A percentile compares a stretch with the other conserved stretches of the same genome.
These are phyloP conservation scores for Lasioglossum morio DNA, from an alignment of 2,888 invertebrate species.

Conservation along the genomic window DNA sequence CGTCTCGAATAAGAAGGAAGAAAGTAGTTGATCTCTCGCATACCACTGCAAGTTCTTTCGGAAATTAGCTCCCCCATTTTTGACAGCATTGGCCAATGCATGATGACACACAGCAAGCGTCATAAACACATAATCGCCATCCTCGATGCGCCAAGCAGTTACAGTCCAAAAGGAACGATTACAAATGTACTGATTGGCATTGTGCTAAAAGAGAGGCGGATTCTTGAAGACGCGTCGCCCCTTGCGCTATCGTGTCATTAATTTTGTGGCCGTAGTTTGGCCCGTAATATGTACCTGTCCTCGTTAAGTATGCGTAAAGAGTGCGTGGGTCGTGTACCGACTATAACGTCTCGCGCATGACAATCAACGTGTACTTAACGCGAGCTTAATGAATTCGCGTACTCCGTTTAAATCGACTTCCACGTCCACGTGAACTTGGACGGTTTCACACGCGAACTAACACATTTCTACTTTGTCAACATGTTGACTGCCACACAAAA, in stretches of 20 bases:
- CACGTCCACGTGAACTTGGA: conserved; percentile 55
- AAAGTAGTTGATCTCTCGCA: too few relatives aligned
- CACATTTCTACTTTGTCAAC: not conserved
- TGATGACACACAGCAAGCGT: not conserved
- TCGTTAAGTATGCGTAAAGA: conserved; percentile 68
- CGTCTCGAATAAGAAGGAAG: too few relatives aligned
- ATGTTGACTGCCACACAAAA: not conserved
- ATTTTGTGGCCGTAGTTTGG: conserved; percentile 60
- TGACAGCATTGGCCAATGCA: too few relatives aligned
- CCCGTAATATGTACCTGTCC: conserved; percentile 65
- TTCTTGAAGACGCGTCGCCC: conserved; percentile 26
- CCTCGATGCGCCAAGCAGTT: not conserved
- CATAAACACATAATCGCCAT: not conserved
- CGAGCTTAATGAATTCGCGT: conserved; percentile 62
- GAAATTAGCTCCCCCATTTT: too few relatives aligned
- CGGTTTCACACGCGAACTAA: conserved; percentile 27
- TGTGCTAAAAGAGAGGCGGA: conserved; percentile 32
- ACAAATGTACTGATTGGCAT: conserved; percentile 23
- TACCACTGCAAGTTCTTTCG: too few relatives aligned
- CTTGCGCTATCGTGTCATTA: conserved; percentile 54
- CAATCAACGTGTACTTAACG: conserved; percentile 63
- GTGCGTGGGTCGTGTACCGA: conserved; percentile 68
- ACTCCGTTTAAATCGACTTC: conserved; percentile 56
- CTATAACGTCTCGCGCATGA: conserved; percentile 66
- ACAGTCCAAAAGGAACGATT: not conserved